A percentile compares a stretch with the other conserved stretches of the same genome.
Evolutionary conservation across 2,797 vertebrate genomes (phyloP).

Genomic region (Prunella strophiata): DNA sequence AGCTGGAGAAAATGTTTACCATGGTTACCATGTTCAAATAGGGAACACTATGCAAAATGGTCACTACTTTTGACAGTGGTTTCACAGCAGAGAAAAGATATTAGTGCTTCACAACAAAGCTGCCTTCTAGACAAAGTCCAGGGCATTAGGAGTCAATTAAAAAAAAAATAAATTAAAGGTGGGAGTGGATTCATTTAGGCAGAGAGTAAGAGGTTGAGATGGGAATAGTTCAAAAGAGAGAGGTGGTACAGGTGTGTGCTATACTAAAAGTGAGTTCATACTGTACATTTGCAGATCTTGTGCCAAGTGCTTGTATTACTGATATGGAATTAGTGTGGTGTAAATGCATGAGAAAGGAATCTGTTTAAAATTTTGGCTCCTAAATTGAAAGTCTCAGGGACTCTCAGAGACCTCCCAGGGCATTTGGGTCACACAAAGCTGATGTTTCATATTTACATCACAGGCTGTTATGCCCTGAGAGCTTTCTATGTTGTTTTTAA

Average conservation of each 20-base stretch:
- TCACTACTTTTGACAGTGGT: background rate
- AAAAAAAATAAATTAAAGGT: background rate
- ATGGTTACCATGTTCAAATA: background rate
- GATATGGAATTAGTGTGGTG: background rate
- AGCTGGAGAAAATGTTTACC: background rate
- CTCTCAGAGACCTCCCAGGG: background rate
- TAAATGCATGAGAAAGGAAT: background rate
- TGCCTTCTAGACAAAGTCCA: background rate
- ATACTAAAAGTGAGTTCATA: background rate
- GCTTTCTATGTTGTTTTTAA: conserved; percentile 4
- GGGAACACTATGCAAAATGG: background rate
- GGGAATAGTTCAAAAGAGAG: background rate
- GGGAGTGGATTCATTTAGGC: fast-evolving
- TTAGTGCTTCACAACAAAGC: background rate
- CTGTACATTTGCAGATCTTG: background rate
- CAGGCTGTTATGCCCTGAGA: background rate
- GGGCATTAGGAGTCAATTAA: background rate
- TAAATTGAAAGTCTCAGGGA: background rate
- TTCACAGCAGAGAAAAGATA: background rate
- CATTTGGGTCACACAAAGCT: background rate
- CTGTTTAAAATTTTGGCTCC: background rate
- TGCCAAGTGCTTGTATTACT: background rate
- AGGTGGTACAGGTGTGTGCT: background rate
- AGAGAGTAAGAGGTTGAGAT: background rate
- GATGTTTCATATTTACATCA: background rate